Conservation (phyloP, 2,888 invertebrate species). For the Hipparchia sbordonii region DNA sequence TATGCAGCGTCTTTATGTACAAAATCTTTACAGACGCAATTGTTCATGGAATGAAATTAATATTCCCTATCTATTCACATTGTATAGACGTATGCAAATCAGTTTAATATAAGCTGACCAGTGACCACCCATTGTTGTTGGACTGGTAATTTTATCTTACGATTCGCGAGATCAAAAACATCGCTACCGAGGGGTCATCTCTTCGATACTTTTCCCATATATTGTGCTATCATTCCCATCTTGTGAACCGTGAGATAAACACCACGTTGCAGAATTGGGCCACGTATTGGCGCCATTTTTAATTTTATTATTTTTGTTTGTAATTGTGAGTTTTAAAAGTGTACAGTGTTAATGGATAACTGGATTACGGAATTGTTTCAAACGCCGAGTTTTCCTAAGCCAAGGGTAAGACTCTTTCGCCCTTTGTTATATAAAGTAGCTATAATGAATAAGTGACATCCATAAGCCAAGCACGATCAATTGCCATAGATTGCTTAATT, state of each 20-base stretch:
- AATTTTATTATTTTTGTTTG: constrained; percentile 8
- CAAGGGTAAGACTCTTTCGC: constrained; percentile 60
- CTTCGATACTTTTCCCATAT: constrained; percentile 67
- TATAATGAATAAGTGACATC: no score
- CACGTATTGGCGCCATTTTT: constrained; percentile 21
- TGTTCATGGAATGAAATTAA: constrained; percentile 22
- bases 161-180: constrained; percentile 67
- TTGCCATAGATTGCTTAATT: no score
- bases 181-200: constrained; percentile 69
- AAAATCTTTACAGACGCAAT: not conserved
- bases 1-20: not conserved
- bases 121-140: constrained; percentile 55
- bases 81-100: constrained; percentile 64
- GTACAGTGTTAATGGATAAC: constrained; percentile 64
- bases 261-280: constrained; percentile 52
- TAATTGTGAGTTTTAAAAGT: constrained; percentile 16
- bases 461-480: no score
- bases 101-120: constrained; percentile 47
- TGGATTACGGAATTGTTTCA: constrained; percentile 80
- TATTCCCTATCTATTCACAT: constrained; percentile 16
- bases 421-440: not conserved
- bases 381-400: constrained; percentile 63
- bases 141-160: constrained; percentile 71
- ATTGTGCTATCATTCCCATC: constrained; percentile 64
- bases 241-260: constrained; percentile 67